Percentiles rank a stretch among this genome's conserved stretches.
phyloP scores from a whole-genome alignment of 2,888 invertebrate genomes.

The Heliothis peltigera region DNA sequence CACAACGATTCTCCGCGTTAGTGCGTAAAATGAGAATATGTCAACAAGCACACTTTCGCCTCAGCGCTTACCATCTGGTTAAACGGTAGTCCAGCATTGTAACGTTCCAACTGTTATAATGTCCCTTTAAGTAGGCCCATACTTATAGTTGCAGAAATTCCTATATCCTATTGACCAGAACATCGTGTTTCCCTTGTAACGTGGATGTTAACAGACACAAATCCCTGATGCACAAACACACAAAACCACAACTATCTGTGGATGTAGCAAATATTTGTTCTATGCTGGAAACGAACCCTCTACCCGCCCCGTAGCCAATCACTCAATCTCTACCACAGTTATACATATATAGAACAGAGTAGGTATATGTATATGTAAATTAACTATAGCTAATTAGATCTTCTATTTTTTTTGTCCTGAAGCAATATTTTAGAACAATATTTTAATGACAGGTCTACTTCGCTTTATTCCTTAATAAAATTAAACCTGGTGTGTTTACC shows the following conservation, averaged over 20 bases:
- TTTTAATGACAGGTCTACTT: background rate
- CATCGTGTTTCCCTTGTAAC: background rate
- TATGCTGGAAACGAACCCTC: background rate
- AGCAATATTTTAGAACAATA: background rate
- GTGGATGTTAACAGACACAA: background rate
- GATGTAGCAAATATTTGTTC: background rate
- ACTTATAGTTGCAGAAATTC: background rate
- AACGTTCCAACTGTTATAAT: too few relatives aligned
- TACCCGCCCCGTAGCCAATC: background rate
- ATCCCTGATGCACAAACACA: background rate
- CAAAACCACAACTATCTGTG: conserved; percentile 1
- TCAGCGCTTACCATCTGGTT: too few relatives aligned
- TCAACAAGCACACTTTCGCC: too few relatives aligned
- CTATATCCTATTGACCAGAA: background rate
- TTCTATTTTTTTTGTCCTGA: too few relatives aligned
- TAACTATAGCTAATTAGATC: too few relatives aligned
- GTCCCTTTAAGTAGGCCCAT: background rate
- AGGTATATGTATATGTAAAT: too few relatives aligned
- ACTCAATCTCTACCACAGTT: background rate
- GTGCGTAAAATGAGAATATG: too few relatives aligned
- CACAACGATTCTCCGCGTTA: too few relatives aligned
- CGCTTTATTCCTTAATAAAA: conserved; percentile 5
- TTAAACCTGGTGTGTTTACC: conserved; percentile 12
- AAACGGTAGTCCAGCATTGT: too few relatives aligned
- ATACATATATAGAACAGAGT: background rate